Base-by-base conservation (phyloP, 2,888 invertebrate genomes). In the Dicycla oo region DNA sequence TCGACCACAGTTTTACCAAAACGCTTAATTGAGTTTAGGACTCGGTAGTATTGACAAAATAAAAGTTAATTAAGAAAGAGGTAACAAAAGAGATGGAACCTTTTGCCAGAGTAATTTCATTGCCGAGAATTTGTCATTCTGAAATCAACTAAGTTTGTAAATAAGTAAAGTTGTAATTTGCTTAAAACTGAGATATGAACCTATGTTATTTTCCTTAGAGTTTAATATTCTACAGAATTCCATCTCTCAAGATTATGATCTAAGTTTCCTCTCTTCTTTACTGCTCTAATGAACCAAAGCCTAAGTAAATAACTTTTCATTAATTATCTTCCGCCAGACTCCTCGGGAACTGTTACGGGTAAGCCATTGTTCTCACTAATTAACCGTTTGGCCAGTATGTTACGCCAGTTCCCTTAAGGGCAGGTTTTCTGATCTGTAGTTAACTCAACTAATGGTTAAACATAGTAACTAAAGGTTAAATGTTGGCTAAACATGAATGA, bases 351-450 rank as follows among this genome's bases (percentile, higher is more conserved):
- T 43, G 18, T 69, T 45, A 20, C 43, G 30, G 30, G 43, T 38
- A 43, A 40, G 45, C 47, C 30, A 79, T 78, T 76, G 65, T 79
- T 65, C 53, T n/a, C 65, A 38, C 34, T 73, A 65, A 73, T 73
- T 78, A 73, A 54, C 47, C 34, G 65, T 54, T 40, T 45, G 15
- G 13, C 20, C 26, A 30, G 38, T 38, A 18, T 30, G n/a, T n/a
- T n/a, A n/a, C n/a, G n/a, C n/a, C n/a, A n/a, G n/a, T n/a, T n/a
- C n/a, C n/a, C n/a, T n/a, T n/a, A n/a, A n/a, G n/a, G n/a, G n/a
- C n/a, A n/a, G n/a, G n/a, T n/a, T n/a, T n/a, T n/a, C n/a, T n/a
- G n/a, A n/a, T n/a, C n/a, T n/a, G n/a, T n/a, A n/a, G n/a, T n/a
- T n/a, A n/a, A n/a, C n/a, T n/a, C n/a, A n/a, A n/a, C n/a, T n/a